phyloP scores from a whole-genome alignment of 2,113 vertebrate genomes.

The Phalacrocorax brasilianus region DNA sequence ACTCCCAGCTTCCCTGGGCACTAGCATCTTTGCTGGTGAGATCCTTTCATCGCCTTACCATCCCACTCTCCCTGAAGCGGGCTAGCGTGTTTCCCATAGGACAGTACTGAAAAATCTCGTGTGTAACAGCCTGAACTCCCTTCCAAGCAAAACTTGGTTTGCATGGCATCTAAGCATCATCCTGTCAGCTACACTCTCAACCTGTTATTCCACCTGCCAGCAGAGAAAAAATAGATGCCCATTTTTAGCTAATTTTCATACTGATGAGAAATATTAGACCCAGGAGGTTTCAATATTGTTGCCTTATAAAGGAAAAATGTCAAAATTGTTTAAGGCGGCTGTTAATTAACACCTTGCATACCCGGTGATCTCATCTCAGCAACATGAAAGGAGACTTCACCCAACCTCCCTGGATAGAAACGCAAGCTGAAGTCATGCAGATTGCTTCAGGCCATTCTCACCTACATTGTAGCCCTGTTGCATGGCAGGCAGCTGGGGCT shows the following conservation, averaged over 20 bases:
- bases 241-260: neutral
- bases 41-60: neutral
- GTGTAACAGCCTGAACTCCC: neutral
- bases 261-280: neutral
- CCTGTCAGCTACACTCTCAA: neutral
- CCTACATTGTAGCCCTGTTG: neutral
- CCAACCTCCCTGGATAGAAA: neutral
- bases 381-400: neutral
- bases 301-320: neutral
- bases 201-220: neutral
- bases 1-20: neutral
- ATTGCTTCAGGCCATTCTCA: neutral
- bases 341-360: neutral
- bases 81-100: neutral
- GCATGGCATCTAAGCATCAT: neutral
- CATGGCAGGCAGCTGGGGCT: neutral
- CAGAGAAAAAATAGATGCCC: neutral
- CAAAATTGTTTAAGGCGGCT: neutral
- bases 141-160: neutral
- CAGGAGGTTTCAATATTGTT: neutral
- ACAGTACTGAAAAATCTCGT: neutral
- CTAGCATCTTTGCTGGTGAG: neutral
- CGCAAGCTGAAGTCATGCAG: neutral
- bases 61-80: neutral
- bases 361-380: neutral